Percentiles rank a stretch among this genome's conserved stretches.
Conservation (phyloP, 1,140 invertebrate species). For the Drosophila pectinifera region DNA sequence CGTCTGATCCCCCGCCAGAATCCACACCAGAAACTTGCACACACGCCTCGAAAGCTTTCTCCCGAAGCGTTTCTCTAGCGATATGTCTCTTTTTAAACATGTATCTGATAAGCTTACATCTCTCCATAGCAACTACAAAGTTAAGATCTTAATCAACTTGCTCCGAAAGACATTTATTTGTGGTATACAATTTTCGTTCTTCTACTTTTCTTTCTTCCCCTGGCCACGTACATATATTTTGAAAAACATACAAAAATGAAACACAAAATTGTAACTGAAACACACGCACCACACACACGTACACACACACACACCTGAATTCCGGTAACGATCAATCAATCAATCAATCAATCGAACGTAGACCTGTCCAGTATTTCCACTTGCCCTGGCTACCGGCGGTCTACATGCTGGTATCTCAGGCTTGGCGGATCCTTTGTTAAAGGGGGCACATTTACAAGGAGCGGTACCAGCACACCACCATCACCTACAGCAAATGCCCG, state of each 20-base stretch:
- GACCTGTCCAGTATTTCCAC: constrained; percentile 85
- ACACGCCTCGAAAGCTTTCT: constrained; percentile 43
- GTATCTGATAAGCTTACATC: constrained; percentile 64
- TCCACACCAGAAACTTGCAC: constrained; percentile 29
- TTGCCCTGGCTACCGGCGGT: constrained; percentile 85
- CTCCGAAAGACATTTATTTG: constrained; percentile 62
- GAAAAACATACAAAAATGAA: constrained; percentile 15
- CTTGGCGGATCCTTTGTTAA: constrained; percentile 90
- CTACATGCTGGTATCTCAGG: constrained; percentile 87
- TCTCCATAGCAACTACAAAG: constrained; percentile 56
- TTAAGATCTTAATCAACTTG: constrained; percentile 60
- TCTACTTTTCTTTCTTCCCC: constrained; percentile 76
- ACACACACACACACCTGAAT: constrained; percentile 19
- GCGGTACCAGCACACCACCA: constrained; percentile 91
- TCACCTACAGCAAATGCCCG: constrained; percentile 87
- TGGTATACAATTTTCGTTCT: constrained; percentile 77
- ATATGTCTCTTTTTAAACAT: constrained; percentile 44
- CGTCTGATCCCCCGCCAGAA: constrained; percentile 14
- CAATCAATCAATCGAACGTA: constrained; percentile 57
- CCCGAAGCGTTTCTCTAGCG: constrained; percentile 38
- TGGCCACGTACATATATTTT: constrained; percentile 33
- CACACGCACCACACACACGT: constrained; percentile 34
- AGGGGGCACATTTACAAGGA: constrained; percentile 91
- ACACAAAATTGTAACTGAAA: constrained; percentile 46
- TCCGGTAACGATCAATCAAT: constrained; percentile 26